Evolutionary conservation across 1,140 invertebrate genomes (phyloP), one percentile per base, ranked within the genome.

Genomic region (Radopholus similis): DNA sequence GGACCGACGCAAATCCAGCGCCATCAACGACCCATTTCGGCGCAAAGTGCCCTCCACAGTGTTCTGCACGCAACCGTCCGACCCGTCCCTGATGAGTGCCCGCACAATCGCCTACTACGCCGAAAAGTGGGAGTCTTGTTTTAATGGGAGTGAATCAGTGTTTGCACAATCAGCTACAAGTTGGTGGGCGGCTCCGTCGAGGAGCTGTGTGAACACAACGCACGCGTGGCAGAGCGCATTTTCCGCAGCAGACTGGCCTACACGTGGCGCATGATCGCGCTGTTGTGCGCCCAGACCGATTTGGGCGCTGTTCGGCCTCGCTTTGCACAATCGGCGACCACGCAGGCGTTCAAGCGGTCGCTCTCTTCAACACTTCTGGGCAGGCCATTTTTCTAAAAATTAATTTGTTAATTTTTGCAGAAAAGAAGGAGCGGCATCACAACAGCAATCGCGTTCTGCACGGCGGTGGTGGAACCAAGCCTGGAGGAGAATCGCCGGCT

Each of bases 121-220:
- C 23, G 34, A 67, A 64, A 68, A 68, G 66, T 68, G 21, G n/a
- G 28, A 38, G n/a, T n/a, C 37, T 58, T 26, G 21, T 9, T 2
- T 57, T 57, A 34, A 23, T 30, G 15, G n/a, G 26, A 1, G 11
- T 8, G 21, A 37, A n/a, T 6, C 9, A 55, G 49, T 5, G 42
- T 64, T 1, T 30, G 3, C 28, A 42, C 34, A 32, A 15, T 18
- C 28, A 70, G 68, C 0, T 70, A 70, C 35, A 70, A 70, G 70
- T n/a, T 71, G 18, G 34, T 53, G 18, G 68, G 68, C 32, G 68
- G 64, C 42, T 70, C 68, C 18, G 26, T 70, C 15, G 53, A 35
- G 4, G 42, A 64, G 26, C 54, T 70, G 13, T 70, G 68, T 54
- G 32, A 70, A 15, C 49, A 71, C 51, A 70, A 70, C 59, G 68